Base-by-base conservation (phyloP, 64 coral and sea anemone genomes). In the Montipora efflorescens region DNA sequence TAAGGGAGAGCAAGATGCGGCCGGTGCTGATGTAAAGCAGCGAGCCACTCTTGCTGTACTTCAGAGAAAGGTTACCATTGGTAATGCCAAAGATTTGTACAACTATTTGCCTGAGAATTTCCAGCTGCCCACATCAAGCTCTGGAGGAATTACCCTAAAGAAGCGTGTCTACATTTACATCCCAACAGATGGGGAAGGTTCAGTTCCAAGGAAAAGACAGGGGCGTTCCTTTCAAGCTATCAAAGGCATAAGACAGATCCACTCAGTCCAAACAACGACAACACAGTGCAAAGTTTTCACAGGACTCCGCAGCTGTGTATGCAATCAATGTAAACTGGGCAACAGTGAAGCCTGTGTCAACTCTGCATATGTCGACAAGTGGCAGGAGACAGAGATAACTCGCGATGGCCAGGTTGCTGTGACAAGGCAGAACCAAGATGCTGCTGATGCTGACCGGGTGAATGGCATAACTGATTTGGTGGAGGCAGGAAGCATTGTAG, bases 211-310 rank as follows among this genome's bases (percentile, higher is more conserved):
- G 19, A 61, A 61, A 7, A 79, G 89, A 45, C 76, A 51, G 61
- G 89, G 59, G 51, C 51, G 89, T 46, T 28, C 7, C 19, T 81
- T 91, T 53, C 79, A 50, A 69, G 76, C 58, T 16, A 14, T 81
- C 18, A 91, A 91, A 50, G 89, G 89, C 16, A 91, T 91, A 12
- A 51, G 77, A 22, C 67, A 91, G 47, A 3, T 68, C 3, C 90
- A 91, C 79, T 82, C 22, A 50, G 21, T 91, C 4, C 81, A 91
- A 47, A 48, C 78, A 70, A 67, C 67, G 46, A 15, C 61, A 25
- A 7, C 81, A 49, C 90, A 91, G 50, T n/a, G 48, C 15, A 91
- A 49, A 13, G 77, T 91, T 36, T 72, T 82, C 53, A 25, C 25
- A 25, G 25, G 25, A 25, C 25, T 25, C 25, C 25, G 25, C 52